Conservation (phyloP, 2,113 vertebrate species). For the Vireo altiloquus region DNA sequence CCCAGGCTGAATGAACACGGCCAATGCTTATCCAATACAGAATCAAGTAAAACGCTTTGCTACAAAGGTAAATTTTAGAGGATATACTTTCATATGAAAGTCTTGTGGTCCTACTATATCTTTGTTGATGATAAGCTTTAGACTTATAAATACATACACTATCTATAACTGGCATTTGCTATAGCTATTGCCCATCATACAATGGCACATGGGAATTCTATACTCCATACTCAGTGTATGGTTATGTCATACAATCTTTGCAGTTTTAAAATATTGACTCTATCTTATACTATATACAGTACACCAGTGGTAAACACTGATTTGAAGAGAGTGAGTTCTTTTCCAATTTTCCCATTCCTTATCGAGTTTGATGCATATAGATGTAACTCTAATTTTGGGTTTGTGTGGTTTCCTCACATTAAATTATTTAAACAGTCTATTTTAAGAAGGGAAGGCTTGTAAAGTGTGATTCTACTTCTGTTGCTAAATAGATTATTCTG, state of each 20-base stretch:
- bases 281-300: conserved; percentile 60
- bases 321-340: conserved; percentile 19
- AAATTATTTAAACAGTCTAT: background rate
- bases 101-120: conserved; percentile 60
- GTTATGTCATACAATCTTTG: conserved; percentile 52
- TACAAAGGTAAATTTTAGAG: conserved; percentile 72
- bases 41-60: conserved; percentile 71
- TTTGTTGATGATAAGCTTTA: conserved; percentile 62
- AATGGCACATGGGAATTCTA: conserved; percentile 63
- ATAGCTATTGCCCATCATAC: conserved; percentile 58
- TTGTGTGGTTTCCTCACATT: background rate
- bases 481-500: conserved; percentile 1
- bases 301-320: conserved; percentile 61
- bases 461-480: background rate
- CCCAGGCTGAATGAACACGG: conserved; percentile 62
- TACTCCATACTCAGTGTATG: conserved; percentile 50
- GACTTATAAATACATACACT: conserved; percentile 58
- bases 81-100: conserved; percentile 74
- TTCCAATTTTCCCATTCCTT: conserved; percentile 12
- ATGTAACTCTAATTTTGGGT: conserved; percentile 1
- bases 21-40: conserved; percentile 68
- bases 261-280: conserved; percentile 53
- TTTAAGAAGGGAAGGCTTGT: background rate
- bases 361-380: background rate
- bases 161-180: conserved; percentile 63